Evolutionary conservation across 2,888 invertebrate species (phyloP).

Genomic region (Folsomia manolachei): DNA sequence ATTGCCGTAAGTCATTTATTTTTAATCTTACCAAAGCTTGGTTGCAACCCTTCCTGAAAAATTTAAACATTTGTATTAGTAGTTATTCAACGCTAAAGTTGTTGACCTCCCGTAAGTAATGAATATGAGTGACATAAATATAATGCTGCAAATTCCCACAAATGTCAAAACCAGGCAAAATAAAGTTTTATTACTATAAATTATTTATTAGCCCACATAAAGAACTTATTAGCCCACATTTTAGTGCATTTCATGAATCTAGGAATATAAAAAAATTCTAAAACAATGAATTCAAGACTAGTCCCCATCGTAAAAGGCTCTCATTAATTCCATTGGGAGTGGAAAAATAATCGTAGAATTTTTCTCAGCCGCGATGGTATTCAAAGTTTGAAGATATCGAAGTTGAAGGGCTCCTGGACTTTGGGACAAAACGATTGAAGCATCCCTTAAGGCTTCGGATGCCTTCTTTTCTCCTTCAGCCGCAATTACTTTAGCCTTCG

Average conservation of each 20-base stretch:
- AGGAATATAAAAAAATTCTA: too few species aligned
- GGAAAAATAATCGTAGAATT: constrained; percentile 94
- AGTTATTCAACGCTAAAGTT: too few species aligned
- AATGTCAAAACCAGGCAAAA: too few species aligned
- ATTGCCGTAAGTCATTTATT: too few species aligned
- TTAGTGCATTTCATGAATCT: too few species aligned
- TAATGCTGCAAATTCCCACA: too few species aligned
- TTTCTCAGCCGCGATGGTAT: constrained; percentile 87
- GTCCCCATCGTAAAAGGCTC: constrained; percentile 55
- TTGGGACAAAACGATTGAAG: constrained; percentile 90
- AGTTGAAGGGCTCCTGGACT: constrained; percentile 92
- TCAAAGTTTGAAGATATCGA: constrained; percentile 79
- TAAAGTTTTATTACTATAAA: too few species aligned
- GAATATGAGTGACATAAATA: too few species aligned
- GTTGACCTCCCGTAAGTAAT: too few species aligned
- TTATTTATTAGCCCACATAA: too few species aligned
- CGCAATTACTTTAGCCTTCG: constrained; percentile 73
- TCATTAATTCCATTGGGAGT: constrained; percentile 76
- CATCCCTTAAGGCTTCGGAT: constrained; percentile 85
- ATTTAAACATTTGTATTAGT: background rate
- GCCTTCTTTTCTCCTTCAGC: constrained; percentile 97
- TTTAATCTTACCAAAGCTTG: background rate
- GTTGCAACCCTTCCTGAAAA: constrained; percentile 3
- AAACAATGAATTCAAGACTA: background rate
- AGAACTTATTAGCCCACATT: too few species aligned